Evolutionary conservation across 2,888 invertebrate genomes (phyloP), one percentile per base, ranked within the genome.

Genomic region (Pediacus dermestoides): DNA sequence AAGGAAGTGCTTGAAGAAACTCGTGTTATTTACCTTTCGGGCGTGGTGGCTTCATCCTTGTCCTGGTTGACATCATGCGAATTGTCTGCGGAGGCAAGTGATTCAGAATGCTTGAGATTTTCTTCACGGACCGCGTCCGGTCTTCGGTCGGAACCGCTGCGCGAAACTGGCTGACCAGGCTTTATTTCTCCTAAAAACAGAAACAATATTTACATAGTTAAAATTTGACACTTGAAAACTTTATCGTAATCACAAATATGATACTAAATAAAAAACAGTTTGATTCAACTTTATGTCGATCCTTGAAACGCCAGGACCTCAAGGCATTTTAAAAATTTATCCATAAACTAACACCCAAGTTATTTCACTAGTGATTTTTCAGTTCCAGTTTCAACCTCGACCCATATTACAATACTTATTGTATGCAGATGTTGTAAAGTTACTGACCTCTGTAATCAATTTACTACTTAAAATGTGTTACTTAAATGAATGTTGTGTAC

Each of bases 91-190:
- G 40, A 45, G 18, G 48, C 39, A 2, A 42, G 39, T 16, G 48
- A 51, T 30, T 64, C 66, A 33, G 55, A 49, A 33, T 58, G 57
- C 26, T 58, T 58, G 33, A 50, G 48, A 16, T 53, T 55, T 35
- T 61, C 57, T 51, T 68, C 68, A 16, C 64, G 58, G 12, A 68
- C 66, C 10, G 65, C 63, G 48, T 70, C 70, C 31, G 70, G 68
- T 37, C 68, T 58, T 46, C 69, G 53, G 44, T 70, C 70, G 18
- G 69, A 70, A 30, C 68, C 68, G 34, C 66, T 67, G 32, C 70
- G 55, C 25, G 70, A 65, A 16, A 70, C 67, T 2, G 69, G 67
- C 40, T 69, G 67, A 32, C 64, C 59, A 36, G 65, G 63, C 51
- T 67, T 68, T 16, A 61, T 57, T 31, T 68, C 70, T 40, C 63